Conservation (phyloP, 2,888 invertebrate species). For the Diachrysia chrysitis region DNA sequence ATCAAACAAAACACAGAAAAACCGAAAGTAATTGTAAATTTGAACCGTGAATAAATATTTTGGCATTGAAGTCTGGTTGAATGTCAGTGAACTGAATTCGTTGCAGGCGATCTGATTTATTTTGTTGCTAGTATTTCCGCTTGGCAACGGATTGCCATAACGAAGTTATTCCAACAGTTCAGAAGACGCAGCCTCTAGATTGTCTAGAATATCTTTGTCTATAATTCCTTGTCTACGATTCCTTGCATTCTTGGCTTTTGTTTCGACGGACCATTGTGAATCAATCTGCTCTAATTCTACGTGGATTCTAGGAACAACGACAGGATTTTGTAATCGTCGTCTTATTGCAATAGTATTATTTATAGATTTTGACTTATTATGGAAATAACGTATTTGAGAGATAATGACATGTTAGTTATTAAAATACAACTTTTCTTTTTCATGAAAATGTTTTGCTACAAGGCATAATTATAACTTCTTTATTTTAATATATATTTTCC, state of each 20-base stretch:
- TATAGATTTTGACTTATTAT: background rate
- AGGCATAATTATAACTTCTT: too few relatives aligned
- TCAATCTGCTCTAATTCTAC: conserved; percentile 9
- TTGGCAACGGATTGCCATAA: conserved; percentile 38
- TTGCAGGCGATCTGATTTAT: conserved; percentile 43
- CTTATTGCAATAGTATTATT: background rate
- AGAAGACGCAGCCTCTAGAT: background rate
- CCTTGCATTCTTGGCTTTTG: conserved; percentile 16
- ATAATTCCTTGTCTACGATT: conserved; percentile 9
- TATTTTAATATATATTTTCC: background rate
- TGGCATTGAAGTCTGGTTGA: conserved; percentile 24
- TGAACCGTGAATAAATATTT: conserved; percentile 40
- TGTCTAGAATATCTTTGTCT: conserved; percentile 5
- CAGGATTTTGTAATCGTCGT: background rate
- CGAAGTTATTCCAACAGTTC: conserved; percentile 12
- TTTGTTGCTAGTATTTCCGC: conserved; percentile 27
- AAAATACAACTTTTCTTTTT: too few relatives aligned
- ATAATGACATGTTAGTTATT: background rate
- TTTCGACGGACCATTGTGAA: background rate
- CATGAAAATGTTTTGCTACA: too few relatives aligned
- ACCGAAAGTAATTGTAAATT: conserved; percentile 17
- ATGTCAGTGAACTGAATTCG: conserved; percentile 47
- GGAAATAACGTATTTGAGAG: background rate
- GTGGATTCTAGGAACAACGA: conserved; percentile 6
- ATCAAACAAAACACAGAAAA: conserved; percentile 20